Base-by-base conservation (phyloP, 2,113 vertebrate genomes). In the Stercorarius parasiticus region DNA sequence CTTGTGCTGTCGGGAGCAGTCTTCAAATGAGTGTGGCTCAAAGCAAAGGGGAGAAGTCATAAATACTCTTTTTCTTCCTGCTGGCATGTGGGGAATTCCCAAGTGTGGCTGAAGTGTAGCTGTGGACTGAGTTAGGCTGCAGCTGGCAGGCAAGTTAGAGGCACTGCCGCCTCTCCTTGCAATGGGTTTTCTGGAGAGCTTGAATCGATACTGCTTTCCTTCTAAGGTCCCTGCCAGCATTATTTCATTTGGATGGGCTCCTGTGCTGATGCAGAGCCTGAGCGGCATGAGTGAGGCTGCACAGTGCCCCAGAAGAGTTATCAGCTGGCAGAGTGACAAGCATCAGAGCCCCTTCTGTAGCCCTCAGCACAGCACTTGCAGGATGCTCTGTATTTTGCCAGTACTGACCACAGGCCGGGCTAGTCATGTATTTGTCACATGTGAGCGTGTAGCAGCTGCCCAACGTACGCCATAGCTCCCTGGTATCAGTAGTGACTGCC, bases 321-420 rank as follows among this genome's bases (percentile, higher is more conserved):
- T 36, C 43, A 47, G 6, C 58, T 79, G 52, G 25, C 56, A 36
- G 42, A 66, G 34, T 32, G 40, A 43, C 62, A 53, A 70, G 34
- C 13, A 8, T 26, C 71, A 34, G 36, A 65, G 11, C 27, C 11
- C 9, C 16, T 65, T 59, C 40, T 42, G 34, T 45, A 52, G 53
- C 53, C 42, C 45, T 84, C 4, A 0, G 50, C 50, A 36, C 30
- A 34, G 61, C 71, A 69, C 34, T 25, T 52, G 36, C 42, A 70
- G 47, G 76, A 6, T 50, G 8, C 27, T 49, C 72, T 38, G 23
- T 32, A 6, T 56, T 32, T 23, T 23, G 5, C 4, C 0, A 1
- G 9, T 34, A 5, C 29, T 47, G 62, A 50, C 20, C 34, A 6
- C 10, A 1, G 1, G 4, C 69, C 0, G 4, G 18, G 10, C 42